These are phyloP conservation scores for Lathronympha strigana DNA, from an alignment of 2,888 invertebrate species.

Conservation along the genomic window DNA sequence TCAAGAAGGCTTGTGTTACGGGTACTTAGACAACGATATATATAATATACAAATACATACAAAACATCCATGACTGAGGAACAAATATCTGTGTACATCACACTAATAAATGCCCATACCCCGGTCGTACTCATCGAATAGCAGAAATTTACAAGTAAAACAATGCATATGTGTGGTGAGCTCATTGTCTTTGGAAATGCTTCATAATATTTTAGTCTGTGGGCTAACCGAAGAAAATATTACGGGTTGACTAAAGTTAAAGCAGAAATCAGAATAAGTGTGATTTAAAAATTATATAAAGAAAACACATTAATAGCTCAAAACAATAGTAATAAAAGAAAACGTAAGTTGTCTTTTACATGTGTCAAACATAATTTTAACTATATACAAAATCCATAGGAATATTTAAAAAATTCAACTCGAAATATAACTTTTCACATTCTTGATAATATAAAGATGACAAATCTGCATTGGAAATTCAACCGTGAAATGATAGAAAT, in stretches of 20 bases:
- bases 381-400: conserved; percentile 35
- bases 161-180: too few species aligned
- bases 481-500: background rate
- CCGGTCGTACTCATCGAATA: too few species aligned
- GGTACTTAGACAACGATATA: too few species aligned
- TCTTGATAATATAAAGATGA: background rate
- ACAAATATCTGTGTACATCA: too few species aligned
- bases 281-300: conserved; percentile 13
- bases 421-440: background rate
- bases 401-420: conserved; percentile 35
- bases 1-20: too few species aligned
- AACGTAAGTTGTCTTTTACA: conserved; percentile 22
- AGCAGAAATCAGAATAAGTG: conserved; percentile 12
- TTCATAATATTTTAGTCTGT: too few species aligned
- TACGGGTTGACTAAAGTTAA: background rate
- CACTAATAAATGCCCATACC: too few species aligned
- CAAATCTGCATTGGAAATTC: background rate
- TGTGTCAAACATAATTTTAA: conserved; percentile 36
- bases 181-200: too few species aligned
- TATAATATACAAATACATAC: too few species aligned
- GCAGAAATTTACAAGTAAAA: too few species aligned
- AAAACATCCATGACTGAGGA: too few species aligned
- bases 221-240: background rate
- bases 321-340: conserved; percentile 25
- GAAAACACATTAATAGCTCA: background rate